Base-by-base conservation (phyloP, 2,888 invertebrate genomes). In the Ectobius pallidus region DNA sequence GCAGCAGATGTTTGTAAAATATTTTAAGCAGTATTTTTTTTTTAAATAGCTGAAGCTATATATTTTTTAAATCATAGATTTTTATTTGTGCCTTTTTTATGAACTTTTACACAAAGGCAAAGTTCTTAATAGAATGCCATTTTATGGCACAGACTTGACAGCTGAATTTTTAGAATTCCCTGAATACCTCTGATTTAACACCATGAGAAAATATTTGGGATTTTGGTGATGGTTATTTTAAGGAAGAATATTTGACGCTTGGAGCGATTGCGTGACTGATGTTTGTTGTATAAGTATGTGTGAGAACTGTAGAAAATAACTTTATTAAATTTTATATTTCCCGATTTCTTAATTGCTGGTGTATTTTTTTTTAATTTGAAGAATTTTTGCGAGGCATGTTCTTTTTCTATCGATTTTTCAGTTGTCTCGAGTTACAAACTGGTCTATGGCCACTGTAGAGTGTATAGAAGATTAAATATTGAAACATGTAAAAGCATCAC, bases 1-100 rank as follows among this genome's bases (percentile, higher is more conserved):
- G 70, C 70, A 70, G 70, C 61, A 70, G 42, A 61, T 70, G 22
- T 27, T 70, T 70, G 70, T 70, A 70, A 61, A 70, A 70, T 18
- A 44, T 18, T 42, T 61, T 27, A 27, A 25, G 16, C 70, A 70
- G 70, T 70, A 70, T 70, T 70, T 69, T 69, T 42, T 70, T 70
- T 27, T 65, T 65, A 44, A 65, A 44, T 46, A 46, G 46, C 27
- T 30, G 44, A 39, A 20, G 42, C n/a, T 62, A 62, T 46, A 65
- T 46, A 44, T 65, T 65, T 61, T 65, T 65, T 65, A 65, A 65
- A 27, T 27, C 25, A 27, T 65, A 65, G 65, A 65, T 30, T 65
- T 65, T 65, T 65, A 65, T 65, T 65, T 65, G 65, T 65, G 65
- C 46, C 44, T 22, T 39, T 65, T 18, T 44, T 27, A 63, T 63